A percentile compares a stretch with the other conserved stretches of the same genome.
These are phyloP conservation scores for Helobdella robusta DNA, from an alignment of 2,888 invertebrate genomes.

Conservation along the genomic window DNA sequence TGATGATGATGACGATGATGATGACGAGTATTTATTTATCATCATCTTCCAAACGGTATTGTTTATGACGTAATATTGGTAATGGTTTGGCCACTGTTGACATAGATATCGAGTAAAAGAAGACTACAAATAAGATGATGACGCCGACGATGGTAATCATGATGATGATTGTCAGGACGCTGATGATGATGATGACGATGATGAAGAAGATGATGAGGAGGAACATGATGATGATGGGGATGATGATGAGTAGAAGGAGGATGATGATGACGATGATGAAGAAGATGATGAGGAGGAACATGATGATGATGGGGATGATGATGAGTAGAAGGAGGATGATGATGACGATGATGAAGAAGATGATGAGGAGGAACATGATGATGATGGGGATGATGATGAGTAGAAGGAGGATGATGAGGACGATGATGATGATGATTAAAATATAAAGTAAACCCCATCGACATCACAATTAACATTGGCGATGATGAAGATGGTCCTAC, in stretches of 20 bases:
- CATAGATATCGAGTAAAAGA: conserved; percentile 99
- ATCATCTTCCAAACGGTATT: background rate
- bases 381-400: conserved; percentile 14
- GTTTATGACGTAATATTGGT: no score
- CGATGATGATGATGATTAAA: no score
- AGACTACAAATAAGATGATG: conserved; percentile 97
- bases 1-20: conserved; percentile 18
- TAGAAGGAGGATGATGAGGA: no score
- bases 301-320: conserved; percentile 23
- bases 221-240: conserved; percentile 25
- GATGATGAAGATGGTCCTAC: no score
- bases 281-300: no score
- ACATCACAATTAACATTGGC: no score
- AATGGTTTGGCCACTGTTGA: no score
- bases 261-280: conserved; percentile 20
- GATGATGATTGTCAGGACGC: conserved; percentile 48
- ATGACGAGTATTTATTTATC: conserved; percentile 10
- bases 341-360: conserved; percentile 14
- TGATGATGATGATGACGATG: conserved; percentile 84
- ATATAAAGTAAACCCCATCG: no score
- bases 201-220: conserved; percentile 99
- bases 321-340: conserved; percentile 2
- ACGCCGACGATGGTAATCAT: conserved; percentile 74
- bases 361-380: background rate
- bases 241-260: conserved; percentile 17